Base-by-base conservation (phyloP, 2,113 vertebrate genomes). In the Cervus canadensis region DNA sequence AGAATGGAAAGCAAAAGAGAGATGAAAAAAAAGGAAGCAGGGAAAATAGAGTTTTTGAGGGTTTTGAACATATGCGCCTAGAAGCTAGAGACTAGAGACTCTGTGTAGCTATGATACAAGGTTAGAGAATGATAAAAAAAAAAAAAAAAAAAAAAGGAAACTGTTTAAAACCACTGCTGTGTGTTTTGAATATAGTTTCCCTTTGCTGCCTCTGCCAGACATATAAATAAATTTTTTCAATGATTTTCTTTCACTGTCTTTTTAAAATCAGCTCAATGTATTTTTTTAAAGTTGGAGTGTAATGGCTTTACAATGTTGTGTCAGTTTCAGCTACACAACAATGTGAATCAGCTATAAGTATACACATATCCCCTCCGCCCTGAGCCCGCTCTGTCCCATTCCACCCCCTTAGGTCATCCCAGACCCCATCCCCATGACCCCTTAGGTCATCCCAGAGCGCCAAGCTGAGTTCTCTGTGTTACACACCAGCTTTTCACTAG, bases 171-270 rank as follows among this genome's bases (percentile, higher is more conserved):
- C 33, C 8, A 76, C 28, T 86, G 17, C 5, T 45, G 1, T 54
- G 76, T 86, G 19, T 54, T 81, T 85, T 74, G 76, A 95, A 81
- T 94, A 19, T 17, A 54, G 13, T 30, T 92, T 89, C 23, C 33
- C 6, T 74, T 92, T 90, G 57, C 17, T 79, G 23, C 7, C 8
- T 59, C 17, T 79, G 83, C 36, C 14, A 50, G 56, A 26, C 3
- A 60, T 79, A 74, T 62, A 40, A 83, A 52, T 94, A 48, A 40
- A 71, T 25, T 52, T 71, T 85, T 85, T 43, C 3, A 92, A 40
- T 87, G 40, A 54, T 79, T 84, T 95, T 84, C 33, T 94, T 91
- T 43, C 11, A 43, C 25, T 26, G 12, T 76, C 23, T 26, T 76
- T 43, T 76, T 25, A 76, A 76, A 40, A 25, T 76, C 71, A 76